Evolutionary conservation across 1,140 invertebrate species (phyloP), one percentile per base, ranked within the genome.

Genomic region (Lepidurus couesii): DNA sequence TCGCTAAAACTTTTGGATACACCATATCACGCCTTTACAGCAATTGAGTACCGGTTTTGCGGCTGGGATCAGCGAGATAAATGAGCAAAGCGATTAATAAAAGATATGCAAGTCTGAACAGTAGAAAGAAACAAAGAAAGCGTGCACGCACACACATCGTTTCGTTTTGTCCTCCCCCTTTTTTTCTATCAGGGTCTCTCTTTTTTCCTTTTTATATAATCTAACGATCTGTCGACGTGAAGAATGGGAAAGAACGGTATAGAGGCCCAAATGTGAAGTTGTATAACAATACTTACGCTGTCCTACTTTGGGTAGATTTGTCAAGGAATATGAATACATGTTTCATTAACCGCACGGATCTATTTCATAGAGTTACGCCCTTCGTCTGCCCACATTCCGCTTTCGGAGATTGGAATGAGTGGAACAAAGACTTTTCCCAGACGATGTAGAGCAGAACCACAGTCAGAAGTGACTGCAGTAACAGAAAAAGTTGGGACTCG

Each of bases 281-380:
- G 9, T 13, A 65, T 65, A n/a, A n/a, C 53, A n/a, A n/a, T 65
- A 65, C 53, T 65, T 7, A 21, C n/a, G 16, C 6, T 65, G 53
- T 13, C 53, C 53, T 65, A 65, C 53, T 65, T 65, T 16, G 53
- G 6, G 3, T 21, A 65, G 16, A 65, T 65, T 65, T 65, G 53
- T n/a, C 53, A 65, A 65, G 53, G 53, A 65, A 65, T 65, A 65
- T 65, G 53, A 65, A 65, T 65, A 65, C 5, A 65, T 34, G 34
- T 34, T 34, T 21, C 53, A 21, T 65, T 65, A 21, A 65, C 16
- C 21, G 21, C 53, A 65, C 53, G 53, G 53, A 65, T 65, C 4
- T 65, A 65, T 65, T 65, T 65, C 53, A 65, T 21, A 5, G 53
- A 65, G 34, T 65, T n/a, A 65, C 53, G 53, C 53, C 53, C 53